A percentile compares a stretch with the other conserved stretches of the same genome.
Evolutionary conservation across 1,140 invertebrate genomes (phyloP).

Genomic region (Drosophila persimilis): DNA sequence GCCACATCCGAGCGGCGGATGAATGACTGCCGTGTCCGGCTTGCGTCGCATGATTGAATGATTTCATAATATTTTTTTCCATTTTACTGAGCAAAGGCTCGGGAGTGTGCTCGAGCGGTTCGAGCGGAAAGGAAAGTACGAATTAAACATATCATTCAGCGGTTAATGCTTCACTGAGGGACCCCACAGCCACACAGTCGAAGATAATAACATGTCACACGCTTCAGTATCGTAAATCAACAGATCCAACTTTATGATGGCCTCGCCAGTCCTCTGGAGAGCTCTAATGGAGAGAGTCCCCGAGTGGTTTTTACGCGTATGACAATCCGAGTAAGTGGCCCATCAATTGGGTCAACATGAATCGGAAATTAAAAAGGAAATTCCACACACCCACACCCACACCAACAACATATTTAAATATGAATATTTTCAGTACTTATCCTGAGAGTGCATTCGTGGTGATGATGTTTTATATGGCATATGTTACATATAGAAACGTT

Average conservation of each 20-base stretch:
- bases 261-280: constrained; percentile 5
- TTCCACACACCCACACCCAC: constrained; percentile 15
- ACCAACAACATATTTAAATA: constrained; percentile 21
- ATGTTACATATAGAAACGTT: constrained; percentile 3
- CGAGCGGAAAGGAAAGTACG: neutral
- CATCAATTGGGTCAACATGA: constrained; percentile 45
- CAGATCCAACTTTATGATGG: constrained; percentile 57
- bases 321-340: constrained; percentile 20
- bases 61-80: constrained; percentile 68
- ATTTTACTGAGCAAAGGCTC: constrained; percentile 61
- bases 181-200: constrained; percentile 3
- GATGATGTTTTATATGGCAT: neutral
- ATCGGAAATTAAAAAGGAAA: constrained; percentile 72
- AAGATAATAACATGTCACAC: constrained; percentile 67
- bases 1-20: constrained; percentile 20
- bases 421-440: constrained; percentile 60
- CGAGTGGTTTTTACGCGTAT: constrained; percentile 12
- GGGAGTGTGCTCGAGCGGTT: neutral
- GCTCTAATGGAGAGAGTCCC: constrained; percentile 17
- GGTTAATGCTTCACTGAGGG: constrained; percentile 27
- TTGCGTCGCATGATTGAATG: constrained; percentile 70
- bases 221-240: constrained; percentile 60
- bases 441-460: constrained; percentile 30
- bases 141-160: constrained; percentile 65
- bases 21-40: constrained; percentile 43